Base-by-base conservation (phyloP, 2,113 vertebrate genomes). In the Epinephelus cyanopodus region DNA sequence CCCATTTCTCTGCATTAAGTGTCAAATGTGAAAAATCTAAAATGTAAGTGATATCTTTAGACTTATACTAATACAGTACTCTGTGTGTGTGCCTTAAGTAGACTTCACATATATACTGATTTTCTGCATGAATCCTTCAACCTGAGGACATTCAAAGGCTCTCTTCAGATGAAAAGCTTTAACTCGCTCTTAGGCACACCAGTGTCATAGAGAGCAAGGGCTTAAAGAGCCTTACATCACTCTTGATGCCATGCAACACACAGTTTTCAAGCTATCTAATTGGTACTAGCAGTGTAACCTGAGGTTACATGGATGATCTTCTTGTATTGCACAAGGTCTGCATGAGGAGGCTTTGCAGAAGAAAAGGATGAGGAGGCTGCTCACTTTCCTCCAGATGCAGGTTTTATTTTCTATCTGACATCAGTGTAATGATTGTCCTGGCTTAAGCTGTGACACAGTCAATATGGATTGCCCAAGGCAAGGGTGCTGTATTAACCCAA, bases 361-460 rank as follows among this genome's bases (percentile, higher is more conserved):
- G 47, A 80, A 64, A 65, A 57, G 42, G 17, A 62, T 27, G 39
- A 29, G 42, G 53, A 65, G 33, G 29, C 39, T 63, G 39, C 39
- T 76, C 25, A 37, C 53, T 54, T 61, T 33, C n/a, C 74, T 64
- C 53, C 79, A 68, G 61, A 48, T 62, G 25, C 27, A 39, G 57
- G 15, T n/a, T 64, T 58, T 9, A 58, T 60, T 66, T 29, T 68
- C 23, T 76, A 64, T 42, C 77, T 75, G 39, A 69, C 65, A 70
- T 25, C 70, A n/a, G 14, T 3, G 19, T 62, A 56, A 65, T 47
- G 18, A 48, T 69, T 5, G 3, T 19, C 18, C 7, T n/a, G 21
- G 64, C 42, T 50, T 11, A 73, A 54, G 68, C 5, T 48, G 69
- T 79, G 56, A 47, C 42, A 21, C 27, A 18, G 45, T 82, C 15